phyloP scores from a whole-genome alignment of 2,797 vertebrate species.

The Taeniopygia guttata region DNA sequence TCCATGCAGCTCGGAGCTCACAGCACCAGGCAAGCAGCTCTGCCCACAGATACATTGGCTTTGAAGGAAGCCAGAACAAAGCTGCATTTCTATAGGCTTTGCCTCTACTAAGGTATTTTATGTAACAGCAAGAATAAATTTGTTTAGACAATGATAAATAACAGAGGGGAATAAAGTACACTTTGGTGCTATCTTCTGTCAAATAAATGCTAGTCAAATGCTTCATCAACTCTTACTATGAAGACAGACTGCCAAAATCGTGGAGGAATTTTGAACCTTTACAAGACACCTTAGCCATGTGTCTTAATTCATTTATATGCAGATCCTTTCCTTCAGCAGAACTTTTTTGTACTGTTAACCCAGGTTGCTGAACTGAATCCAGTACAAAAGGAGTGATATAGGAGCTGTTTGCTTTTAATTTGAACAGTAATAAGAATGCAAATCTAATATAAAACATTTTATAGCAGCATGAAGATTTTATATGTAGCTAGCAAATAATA shows the following conservation, averaged over 20 bases:
- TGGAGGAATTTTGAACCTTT: slow-evolving; percentile 20
- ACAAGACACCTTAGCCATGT: slow-evolving; percentile 6
- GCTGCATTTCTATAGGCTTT: not conserved
- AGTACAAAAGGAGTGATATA: not conserved
- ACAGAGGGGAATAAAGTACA: not conserved
- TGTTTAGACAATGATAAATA: not conserved
- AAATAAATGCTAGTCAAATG: not conserved
- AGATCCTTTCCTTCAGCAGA: not conserved
- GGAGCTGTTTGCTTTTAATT: not conserved
- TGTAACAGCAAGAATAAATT: not conserved
- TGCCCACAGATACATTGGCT: fast-evolving
- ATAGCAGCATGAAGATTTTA: not conserved
- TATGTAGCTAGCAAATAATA: not conserved
- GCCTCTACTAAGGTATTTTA: not conserved
- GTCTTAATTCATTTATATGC: slow-evolving; percentile 17
- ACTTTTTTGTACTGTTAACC: not conserved
- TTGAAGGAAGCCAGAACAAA: not conserved
- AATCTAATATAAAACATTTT: not conserved
- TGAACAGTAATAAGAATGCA: not conserved
- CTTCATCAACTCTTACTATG: not conserved
- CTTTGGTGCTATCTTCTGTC: not conserved
- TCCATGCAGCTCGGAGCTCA: not conserved
- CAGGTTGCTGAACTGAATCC: slow-evolving; percentile 21
- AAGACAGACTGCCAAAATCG: not conserved
- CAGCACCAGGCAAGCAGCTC: not conserved